These are phyloP conservation scores for Crocidura indochinensis DNA, from an alignment of 2,797 vertebrate genomes.

Conservation along the genomic window DNA sequence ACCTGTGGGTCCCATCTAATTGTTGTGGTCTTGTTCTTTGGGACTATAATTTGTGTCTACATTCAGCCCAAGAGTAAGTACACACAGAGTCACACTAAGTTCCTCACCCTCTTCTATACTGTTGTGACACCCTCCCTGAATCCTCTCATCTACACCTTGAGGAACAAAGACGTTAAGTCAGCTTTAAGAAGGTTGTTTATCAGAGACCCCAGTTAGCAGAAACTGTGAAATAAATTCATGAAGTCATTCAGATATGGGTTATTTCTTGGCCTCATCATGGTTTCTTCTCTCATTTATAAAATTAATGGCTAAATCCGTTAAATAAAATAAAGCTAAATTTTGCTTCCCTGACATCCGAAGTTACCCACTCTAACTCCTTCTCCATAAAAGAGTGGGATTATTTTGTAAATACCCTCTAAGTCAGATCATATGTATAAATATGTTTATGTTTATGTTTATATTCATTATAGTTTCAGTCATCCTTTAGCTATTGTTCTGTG, in stretches of 20 bases:
- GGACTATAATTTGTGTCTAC: conserved; percentile 1
- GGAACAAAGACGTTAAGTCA: conserved; percentile 71
- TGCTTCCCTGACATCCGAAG: neutral
- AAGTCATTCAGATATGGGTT: neutral
- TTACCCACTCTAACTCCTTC: neutral
- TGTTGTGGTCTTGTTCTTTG: conserved; percentile 26
- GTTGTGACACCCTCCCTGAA: conserved; percentile 52
- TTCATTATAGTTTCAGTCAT: neutral
- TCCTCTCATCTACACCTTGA: conserved; percentile 72
- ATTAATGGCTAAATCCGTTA: neutral
- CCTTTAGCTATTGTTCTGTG: neutral
- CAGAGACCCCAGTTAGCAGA: neutral
- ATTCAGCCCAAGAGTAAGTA: conserved; percentile 10
- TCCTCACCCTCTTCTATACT: conserved; percentile 44
- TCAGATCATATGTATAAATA: neutral
- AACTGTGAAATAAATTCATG: neutral
- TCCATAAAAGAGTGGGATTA: neutral
- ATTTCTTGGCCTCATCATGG: neutral
- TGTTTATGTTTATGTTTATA: neutral
- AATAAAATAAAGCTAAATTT: neutral
- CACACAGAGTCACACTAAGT: conserved; percentile 20
- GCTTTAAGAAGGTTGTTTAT: conserved; percentile 23
- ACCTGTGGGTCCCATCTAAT: conserved; percentile 40
- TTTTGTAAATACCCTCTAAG: neutral
- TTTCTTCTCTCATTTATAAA: neutral